Evolutionary conservation across 1,140 invertebrate genomes (phyloP).

Genomic region (Cryptotermes secundus): DNA sequence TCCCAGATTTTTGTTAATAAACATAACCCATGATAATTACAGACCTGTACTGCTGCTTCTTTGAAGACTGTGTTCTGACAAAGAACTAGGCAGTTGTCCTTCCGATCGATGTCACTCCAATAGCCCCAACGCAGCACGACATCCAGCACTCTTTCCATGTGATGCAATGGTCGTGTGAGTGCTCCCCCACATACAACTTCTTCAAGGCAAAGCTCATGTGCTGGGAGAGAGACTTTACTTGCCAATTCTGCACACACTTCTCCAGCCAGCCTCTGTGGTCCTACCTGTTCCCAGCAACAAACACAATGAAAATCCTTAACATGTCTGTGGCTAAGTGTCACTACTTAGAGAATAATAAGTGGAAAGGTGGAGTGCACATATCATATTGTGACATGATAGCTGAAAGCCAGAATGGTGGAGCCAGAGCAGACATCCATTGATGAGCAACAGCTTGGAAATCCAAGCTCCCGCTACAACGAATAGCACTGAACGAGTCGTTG

Average conservation of each 20-base stretch:
- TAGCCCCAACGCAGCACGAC: constrained; percentile 74
- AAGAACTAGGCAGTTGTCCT: constrained; percentile 76
- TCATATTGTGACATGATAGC: too few relatives aligned
- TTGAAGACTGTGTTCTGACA: constrained; percentile 55
- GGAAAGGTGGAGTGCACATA: too few relatives aligned
- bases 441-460: too few relatives aligned
- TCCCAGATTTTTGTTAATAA: too few relatives aligned
- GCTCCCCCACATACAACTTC: constrained; percentile 73
- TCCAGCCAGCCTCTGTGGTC: constrained; percentile 71
- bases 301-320: not conserved
- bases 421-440: too few relatives aligned
- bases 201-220: constrained; percentile 68
- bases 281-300: constrained; percentile 57
- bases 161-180: constrained; percentile 73
- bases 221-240: constrained; percentile 53
- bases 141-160: constrained; percentile 71
- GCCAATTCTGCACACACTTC: constrained; percentile 70
- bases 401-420: too few relatives aligned
- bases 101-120: constrained; percentile 79
- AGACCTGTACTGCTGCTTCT: constrained; percentile 49
- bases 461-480: too few relatives aligned
- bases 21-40: too few relatives aligned
- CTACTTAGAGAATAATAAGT: too few relatives aligned
- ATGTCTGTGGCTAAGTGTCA: not conserved
- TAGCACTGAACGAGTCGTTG: too few relatives aligned